These are phyloP conservation scores for Salpingus planirostris DNA, from an alignment of 2,888 invertebrate genomes.

Conservation along the genomic window DNA sequence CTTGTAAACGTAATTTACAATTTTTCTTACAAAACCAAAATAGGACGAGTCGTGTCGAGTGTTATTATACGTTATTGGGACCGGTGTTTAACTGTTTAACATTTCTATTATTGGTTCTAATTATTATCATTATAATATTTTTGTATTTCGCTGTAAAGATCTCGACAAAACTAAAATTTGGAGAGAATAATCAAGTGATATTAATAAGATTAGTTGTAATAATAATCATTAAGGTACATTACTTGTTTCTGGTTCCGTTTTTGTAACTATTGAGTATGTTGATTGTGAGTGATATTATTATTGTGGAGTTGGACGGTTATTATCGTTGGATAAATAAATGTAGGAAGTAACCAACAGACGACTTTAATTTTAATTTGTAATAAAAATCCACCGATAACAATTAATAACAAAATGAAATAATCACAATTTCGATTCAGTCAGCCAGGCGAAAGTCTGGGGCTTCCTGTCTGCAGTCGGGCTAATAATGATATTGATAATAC, in stretches of 20 bases:
- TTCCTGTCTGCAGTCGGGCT: slow-evolving; percentile 83
- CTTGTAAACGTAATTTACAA: no score
- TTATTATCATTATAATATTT: no score
- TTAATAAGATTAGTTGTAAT: no score
- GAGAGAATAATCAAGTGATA: no score
- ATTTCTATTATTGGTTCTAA: no score
- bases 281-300: slow-evolving; percentile 26
- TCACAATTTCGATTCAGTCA: slow-evolving; percentile 84
- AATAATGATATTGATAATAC: slow-evolving; percentile 86
- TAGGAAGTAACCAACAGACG: slow-evolving; percentile 21
- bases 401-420: no score
- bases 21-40: neutral
- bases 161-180: slow-evolving; percentile 12
- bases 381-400: no score
- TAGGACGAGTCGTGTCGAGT: neutral
- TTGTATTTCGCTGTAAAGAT: no score
- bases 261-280: slow-evolving; percentile 23
- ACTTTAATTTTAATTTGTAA: slow-evolving; percentile 1
- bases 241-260: no score
- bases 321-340: slow-evolving; percentile 35
- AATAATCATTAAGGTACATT: no score
- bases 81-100: neutral
- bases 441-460: slow-evolving; percentile 84
- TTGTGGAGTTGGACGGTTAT: slow-evolving; percentile 33
- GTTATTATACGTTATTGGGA: neutral